phyloP scores from a whole-genome alignment of 1,140 invertebrate species.

The Popillia japonica region DNA sequence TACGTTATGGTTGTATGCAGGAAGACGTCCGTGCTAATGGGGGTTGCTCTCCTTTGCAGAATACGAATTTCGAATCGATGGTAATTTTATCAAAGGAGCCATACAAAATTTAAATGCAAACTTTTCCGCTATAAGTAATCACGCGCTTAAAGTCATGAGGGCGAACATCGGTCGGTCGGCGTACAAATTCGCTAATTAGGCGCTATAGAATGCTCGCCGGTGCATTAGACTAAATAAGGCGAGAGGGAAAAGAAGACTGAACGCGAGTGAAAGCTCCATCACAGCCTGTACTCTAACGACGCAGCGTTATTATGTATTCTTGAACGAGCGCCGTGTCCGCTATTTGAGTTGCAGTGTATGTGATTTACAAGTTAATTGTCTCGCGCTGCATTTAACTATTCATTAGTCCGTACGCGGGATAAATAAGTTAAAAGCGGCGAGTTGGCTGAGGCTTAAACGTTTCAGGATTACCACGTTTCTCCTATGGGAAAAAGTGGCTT shows the following conservation, averaged over 20 bases:
- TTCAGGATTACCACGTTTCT: neutral
- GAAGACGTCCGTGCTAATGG: neutral
- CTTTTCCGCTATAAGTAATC: constrained; percentile 26
- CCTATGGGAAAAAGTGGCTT: neutral
- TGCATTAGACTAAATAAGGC: constrained; percentile 6
- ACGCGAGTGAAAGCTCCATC: neutral
- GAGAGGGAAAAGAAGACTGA: neutral
- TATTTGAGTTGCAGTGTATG: constrained; percentile 12
- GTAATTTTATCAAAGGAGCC: constrained; percentile 19
- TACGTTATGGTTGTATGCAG: neutral
- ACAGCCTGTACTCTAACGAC: neutral
- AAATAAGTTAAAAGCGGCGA: constrained; percentile 2
- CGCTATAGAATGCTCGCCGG: neutral
- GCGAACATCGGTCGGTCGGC: neutral
- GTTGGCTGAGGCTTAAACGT: neutral
- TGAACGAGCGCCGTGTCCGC: constrained; percentile 11
- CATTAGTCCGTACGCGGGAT: neutral
- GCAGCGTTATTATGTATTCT: constrained; percentile 24
- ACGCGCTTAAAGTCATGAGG: neutral
- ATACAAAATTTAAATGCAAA: constrained; percentile 29
- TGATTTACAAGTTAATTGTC: constrained; percentile 31
- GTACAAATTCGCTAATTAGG: constrained; percentile 31
- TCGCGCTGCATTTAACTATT: constrained; percentile 25
- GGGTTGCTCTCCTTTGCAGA: neutral
- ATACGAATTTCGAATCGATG: constrained; percentile 17